Evolutionary conservation across 1,140 invertebrate genomes (phyloP), one percentile per base, ranked within the genome.

Genomic region (Drosophila kepulauana): DNA sequence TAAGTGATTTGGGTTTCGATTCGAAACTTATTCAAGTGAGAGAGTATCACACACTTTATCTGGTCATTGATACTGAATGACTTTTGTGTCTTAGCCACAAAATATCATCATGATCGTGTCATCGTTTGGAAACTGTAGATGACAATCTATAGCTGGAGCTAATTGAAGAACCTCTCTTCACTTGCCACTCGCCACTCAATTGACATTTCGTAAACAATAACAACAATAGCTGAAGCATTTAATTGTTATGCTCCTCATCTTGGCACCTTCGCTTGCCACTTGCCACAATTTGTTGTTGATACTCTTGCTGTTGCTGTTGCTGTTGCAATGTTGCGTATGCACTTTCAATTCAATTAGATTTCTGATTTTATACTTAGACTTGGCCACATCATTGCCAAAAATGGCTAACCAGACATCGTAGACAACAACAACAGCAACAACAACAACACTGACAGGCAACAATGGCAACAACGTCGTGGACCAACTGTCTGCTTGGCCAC

Each of bases 21-120:
- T 82, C 61, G 30, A 80, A 65, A 65, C 57, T 67, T 52, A 48
- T 64, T 88, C 85, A 89, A 88, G 85, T 88, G 85, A 89, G 85
- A 89, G 81, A 85, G 85, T 85, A 81, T 81, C 78, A 61, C 59
- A 43, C 64, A 49, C 67, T 82, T 75, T 74, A 28, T 38, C 33
- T 52, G 20, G 68, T 16, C 69, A 48, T 67, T 73, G 49, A 68
- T 57, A 58, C 61, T 63, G 45, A 66, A 77, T 76, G 56, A 28
- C 33, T 66, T 71, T 57, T 48, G 20, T 33, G 62, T 57, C 70
- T 54, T 57, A 49, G 78, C 68, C 79, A 82, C 59, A 59, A 25
- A 25, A 78, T 78, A 68, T 52, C 54, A 59, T 52, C 63, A 72
- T 57, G 61, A 71, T 71, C 30, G 45, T 25, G 20, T 58, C 54